Percentiles rank a stretch among this genome's conserved stretches.
Evolutionary conservation across 2,888 invertebrate species (phyloP).

Genomic region (Ophion obscuratus): DNA sequence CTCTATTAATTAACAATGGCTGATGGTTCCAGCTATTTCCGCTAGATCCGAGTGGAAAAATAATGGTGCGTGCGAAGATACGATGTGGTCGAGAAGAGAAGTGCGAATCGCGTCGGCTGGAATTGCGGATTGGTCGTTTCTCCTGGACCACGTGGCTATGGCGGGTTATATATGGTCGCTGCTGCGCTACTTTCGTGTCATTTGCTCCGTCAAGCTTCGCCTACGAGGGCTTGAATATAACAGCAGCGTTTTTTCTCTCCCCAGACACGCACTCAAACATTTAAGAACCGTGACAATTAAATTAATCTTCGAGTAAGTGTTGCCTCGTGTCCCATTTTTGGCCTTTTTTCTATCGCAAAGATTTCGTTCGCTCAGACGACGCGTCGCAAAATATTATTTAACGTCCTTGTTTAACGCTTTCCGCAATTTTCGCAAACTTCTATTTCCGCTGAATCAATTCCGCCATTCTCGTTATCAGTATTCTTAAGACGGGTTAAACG

Average conservation of each 20-base stretch:
- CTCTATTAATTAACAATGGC: not conserved
- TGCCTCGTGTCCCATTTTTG: not conserved
- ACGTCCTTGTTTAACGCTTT: not conserved
- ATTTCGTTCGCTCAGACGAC: not conserved
- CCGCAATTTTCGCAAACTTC: not conserved
- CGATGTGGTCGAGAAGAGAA: not conserved
- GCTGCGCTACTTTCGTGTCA: constrained; percentile 54
- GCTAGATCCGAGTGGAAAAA: not conserved
- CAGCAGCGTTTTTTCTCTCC: constrained; percentile 3
- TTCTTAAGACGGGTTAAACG: not conserved
- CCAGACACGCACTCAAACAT: not conserved
- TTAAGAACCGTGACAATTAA: not conserved
- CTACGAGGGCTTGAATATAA: constrained; percentile 46
- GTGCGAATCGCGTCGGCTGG: constrained; percentile 36
- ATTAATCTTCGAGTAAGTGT: constrained; percentile 1
- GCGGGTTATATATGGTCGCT: constrained; percentile 64
- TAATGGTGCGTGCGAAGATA: not conserved
- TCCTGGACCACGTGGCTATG: constrained; percentile 61
- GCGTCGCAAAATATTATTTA: not conserved
- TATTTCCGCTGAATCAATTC: not conserved
- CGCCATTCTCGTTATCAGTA: not conserved
- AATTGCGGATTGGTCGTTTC: constrained; percentile 59
- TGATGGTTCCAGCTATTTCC: not conserved
- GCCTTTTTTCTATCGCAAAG: not conserved
- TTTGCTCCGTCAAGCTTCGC: constrained; percentile 61